Evolutionary conservation across 2,797 vertebrate genomes (phyloP), one percentile per base, ranked within the genome.

Genomic region (Oryzias dopingdopingensis): DNA sequence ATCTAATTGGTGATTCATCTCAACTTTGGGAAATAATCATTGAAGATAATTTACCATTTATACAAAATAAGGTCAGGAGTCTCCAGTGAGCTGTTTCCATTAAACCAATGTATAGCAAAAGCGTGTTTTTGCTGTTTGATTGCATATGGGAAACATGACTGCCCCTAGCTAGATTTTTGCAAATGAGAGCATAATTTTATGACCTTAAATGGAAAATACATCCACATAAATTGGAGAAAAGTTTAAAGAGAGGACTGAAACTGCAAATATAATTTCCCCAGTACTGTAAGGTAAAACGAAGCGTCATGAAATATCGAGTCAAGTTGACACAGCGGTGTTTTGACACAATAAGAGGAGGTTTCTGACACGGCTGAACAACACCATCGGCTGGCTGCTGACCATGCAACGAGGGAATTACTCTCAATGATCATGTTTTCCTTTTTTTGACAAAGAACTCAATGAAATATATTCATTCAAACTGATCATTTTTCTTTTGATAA

Each of bases 71-170:
- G 17, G 18, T 41, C 32, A 37, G 32, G 32, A 37, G 29, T 52
- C 22, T 61, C 23, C 37, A 26, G 20, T n/a, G n/a, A 48, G 23
- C 0, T 56, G 2, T 26, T 53, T 49, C 37, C 0, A 6, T 49
- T 3, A 56, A 42, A 41, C 10, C 42, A 42, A 49, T 54, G 12
- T 43, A 22, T 32, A 49, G 2, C 13, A 46, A 29, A 13, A 62
- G 37, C 40, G 17, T 43, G 52, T 26, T 23, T 62, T 48, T 54
- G 13, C 4, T 49, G 42, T 62, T 26, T 15, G 13, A 14, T 14
- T 48, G 17, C 14, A 26, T 18, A 14, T 24, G 22, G 24, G 40
- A 32, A 23, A 32, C 14, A 46, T 6, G 5, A 52, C 4, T 22
- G 17, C 32, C 14, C 12, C 32, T 8, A 41, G 40, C 52, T 43